Evolutionary conservation across 2,888 invertebrate genomes (phyloP).

Genomic region (Julus scandinavius): DNA sequence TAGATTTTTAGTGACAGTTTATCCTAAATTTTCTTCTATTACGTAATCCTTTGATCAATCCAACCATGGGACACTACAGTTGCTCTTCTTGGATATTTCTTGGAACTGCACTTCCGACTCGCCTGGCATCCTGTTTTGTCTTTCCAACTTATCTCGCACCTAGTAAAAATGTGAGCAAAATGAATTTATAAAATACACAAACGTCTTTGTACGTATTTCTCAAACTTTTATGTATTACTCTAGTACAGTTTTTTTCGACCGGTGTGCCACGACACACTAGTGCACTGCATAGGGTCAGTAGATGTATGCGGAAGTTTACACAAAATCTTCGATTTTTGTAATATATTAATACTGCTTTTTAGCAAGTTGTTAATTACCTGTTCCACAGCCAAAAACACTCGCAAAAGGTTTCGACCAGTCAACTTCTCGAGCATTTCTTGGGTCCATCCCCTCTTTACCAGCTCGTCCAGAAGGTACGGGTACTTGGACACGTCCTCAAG

Average conservation of each 20-base stretch:
- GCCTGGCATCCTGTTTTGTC: neutral
- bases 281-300: too few relatives aligned
- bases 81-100: neutral
- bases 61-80: neutral
- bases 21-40: too few relatives aligned
- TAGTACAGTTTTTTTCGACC: too few relatives aligned
- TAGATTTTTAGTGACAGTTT: too few relatives aligned
- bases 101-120: neutral
- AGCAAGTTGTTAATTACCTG: slow-evolving; percentile 68
- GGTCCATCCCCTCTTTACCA: slow-evolving; percentile 81
- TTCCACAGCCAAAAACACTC: slow-evolving; percentile 80
- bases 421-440: slow-evolving; percentile 81
- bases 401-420: slow-evolving; percentile 79
- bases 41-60: neutral
- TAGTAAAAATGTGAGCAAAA: neutral
- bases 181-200: neutral
- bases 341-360: too few relatives aligned
- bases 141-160: neutral
- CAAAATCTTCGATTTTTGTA: too few relatives aligned
- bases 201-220: neutral
- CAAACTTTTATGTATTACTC: neutral
- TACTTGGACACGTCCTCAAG: slow-evolving; percentile 83
- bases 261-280: too few relatives aligned
- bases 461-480: slow-evolving; percentile 80
- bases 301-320: too few relatives aligned